Evolutionary conservation across 2,113 vertebrate species (phyloP).

Genomic region (Sula dactylatra): DNA sequence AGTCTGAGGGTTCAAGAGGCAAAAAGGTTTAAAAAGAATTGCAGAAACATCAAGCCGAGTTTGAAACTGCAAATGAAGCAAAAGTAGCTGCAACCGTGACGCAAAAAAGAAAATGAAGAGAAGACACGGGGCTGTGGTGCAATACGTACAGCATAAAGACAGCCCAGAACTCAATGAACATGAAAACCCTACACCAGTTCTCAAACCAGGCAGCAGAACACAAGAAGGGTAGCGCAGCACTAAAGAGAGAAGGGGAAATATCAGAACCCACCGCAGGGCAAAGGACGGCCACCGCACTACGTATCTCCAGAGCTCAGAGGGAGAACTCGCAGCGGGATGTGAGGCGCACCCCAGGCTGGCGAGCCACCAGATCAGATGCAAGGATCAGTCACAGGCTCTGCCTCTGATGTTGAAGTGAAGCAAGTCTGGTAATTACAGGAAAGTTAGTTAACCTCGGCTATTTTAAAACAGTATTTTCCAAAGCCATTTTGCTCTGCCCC

Average conservation of each 20-base stretch:
- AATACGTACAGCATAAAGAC: background rate
- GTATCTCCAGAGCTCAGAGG: accelerated
- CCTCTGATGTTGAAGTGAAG: background rate
- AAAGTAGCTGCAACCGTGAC: background rate
- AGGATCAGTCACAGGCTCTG: background rate
- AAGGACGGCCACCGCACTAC: accelerated
- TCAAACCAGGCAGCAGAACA: accelerated
- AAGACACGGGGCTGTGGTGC: background rate
- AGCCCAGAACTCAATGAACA: background rate
- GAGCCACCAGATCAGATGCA: background rate
- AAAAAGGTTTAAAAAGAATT: background rate
- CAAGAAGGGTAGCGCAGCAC: background rate
- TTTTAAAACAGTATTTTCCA: background rate
- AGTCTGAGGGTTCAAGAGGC: background rate
- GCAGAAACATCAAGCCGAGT: background rate
- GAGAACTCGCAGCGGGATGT: background rate
- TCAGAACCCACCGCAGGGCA: background rate
- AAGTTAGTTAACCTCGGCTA: background rate
- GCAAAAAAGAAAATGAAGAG: background rate
- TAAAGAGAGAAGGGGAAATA: no score
- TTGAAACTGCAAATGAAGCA: background rate
- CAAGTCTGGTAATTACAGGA: background rate
- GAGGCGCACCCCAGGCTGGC: no score
- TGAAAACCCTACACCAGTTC: background rate
- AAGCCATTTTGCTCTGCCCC: background rate